phyloP scores from a whole-genome alignment of 2,797 vertebrate species.

The Bucorvus abyssinicus region DNA sequence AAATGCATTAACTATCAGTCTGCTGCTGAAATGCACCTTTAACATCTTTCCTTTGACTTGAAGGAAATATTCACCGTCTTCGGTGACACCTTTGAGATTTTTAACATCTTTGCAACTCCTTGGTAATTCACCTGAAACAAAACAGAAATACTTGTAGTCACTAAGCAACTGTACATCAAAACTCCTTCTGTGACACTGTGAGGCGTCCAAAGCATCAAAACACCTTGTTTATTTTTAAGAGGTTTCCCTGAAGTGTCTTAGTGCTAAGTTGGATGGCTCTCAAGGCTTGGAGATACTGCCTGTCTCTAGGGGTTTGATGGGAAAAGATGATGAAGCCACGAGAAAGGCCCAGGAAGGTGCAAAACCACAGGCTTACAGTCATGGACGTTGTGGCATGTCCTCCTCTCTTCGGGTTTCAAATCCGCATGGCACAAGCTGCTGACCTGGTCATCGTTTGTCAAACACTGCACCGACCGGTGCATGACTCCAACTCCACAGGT shows the following conservation, averaged over 20 bases:
- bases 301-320: background rate
- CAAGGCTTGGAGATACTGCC: background rate
- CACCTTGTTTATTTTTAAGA: background rate
- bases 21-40: conserved; percentile 77
- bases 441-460: conserved; percentile 79
- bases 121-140: conserved; percentile 84
- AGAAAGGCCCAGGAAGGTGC: background rate
- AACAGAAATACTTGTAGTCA: background rate
- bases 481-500: conserved; percentile 88
- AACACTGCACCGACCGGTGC: conserved; percentile 88
- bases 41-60: conserved; percentile 84
- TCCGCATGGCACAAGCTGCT: conserved; percentile 78
- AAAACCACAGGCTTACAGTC: conserved; percentile 82
- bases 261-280: background rate
- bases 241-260: background rate
- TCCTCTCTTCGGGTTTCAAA: conserved; percentile 81
- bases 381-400: conserved; percentile 79
- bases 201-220: background rate
- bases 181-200: background rate
- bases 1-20: background rate
- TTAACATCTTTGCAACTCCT: conserved; percentile 84
- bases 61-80: conserved; percentile 88
- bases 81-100: conserved; percentile 68
- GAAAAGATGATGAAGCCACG: background rate
- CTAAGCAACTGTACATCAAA: background rate